Percentiles rank a stretch among this genome's conserved stretches.
These are phyloP conservation scores for Whitmania pigra DNA, from an alignment of 1,140 invertebrate species.

Conservation along the genomic window DNA sequence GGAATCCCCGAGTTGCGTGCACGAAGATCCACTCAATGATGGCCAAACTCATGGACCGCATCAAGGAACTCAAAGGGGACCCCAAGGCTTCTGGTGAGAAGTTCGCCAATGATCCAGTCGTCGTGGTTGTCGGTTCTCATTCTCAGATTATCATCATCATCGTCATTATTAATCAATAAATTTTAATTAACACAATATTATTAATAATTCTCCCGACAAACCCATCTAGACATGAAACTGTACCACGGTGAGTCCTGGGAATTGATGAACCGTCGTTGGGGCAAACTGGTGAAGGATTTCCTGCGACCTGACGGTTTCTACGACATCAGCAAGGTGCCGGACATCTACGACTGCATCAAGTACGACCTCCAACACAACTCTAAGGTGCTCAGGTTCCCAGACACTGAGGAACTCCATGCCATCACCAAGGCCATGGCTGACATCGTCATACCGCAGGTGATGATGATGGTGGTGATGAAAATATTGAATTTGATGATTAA, in stretches of 20 bases:
- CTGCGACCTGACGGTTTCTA: slow-evolving; percentile 72
- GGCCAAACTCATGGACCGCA: slow-evolving; percentile 68
- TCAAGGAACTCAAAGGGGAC: slow-evolving; percentile 51
- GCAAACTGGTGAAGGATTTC: slow-evolving; percentile 97
- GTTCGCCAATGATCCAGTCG: no score
- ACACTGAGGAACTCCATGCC: slow-evolving; percentile 85
- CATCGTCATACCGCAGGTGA: slow-evolving; percentile 92
- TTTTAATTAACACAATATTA: neutral
- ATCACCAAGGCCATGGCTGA: slow-evolving; percentile 90
- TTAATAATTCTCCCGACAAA: neutral
- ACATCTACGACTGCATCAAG: slow-evolving; percentile 99
- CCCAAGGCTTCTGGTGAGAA: slow-evolving; percentile 36
- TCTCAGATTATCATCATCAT: neutral
- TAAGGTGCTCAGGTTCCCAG: slow-evolving; percentile 78
- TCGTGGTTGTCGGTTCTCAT: neutral
- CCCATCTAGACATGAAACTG: slow-evolving; percentile 45
- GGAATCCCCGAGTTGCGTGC: slow-evolving; percentile 88
- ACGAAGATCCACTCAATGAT: slow-evolving; percentile 74
- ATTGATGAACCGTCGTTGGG: slow-evolving; percentile 90
- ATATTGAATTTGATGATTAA: no score
- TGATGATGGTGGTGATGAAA: no score
- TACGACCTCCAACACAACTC: slow-evolving; percentile 95
- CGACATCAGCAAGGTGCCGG: slow-evolving; percentile 97
- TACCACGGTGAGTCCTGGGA: slow-evolving; percentile 99
- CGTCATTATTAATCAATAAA: neutral